phyloP scores from a whole-genome alignment of 2,888 invertebrate genomes.

The Luffia ferchaultella region DNA sequence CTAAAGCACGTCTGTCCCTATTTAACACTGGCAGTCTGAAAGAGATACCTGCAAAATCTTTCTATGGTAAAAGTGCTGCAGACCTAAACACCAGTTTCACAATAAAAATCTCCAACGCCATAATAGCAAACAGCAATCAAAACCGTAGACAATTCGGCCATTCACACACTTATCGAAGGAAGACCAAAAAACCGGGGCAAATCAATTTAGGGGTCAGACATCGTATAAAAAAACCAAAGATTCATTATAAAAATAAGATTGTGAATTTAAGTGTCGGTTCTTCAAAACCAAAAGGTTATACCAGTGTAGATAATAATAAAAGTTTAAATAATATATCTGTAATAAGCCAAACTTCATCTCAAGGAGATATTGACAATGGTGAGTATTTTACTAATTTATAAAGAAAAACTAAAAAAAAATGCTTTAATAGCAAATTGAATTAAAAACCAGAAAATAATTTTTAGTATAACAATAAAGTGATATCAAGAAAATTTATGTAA shows the following conservation, averaged over 20 bases:
- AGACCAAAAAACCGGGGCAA: conserved; percentile 55
- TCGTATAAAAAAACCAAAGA: conserved; percentile 69
- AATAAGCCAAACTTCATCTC: conserved; percentile 38
- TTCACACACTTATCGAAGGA: conserved; percentile 29
- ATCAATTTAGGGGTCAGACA: conserved; percentile 74
- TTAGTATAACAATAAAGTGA: too few species aligned
- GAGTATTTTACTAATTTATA: conserved; percentile 18
- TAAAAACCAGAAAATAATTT: too few species aligned
- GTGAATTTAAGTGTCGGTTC: conserved; percentile 18
- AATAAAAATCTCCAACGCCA: conserved; percentile 36
- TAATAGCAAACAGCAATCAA: conserved; percentile 29
- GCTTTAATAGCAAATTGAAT: too few species aligned
- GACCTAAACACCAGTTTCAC: conserved; percentile 37
- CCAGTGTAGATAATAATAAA: conserved; percentile 8
- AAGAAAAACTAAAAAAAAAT: too few species aligned
- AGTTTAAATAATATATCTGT: conserved; percentile 25
- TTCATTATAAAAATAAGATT: conserved; percentile 32
- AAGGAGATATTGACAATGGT: conserved; percentile 38
- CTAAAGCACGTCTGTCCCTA: conserved; percentile 50
- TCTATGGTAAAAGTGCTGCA: conserved; percentile 60
- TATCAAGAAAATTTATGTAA: too few species aligned
- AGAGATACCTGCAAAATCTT: conserved; percentile 61
- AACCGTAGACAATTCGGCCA: conserved; percentile 29
- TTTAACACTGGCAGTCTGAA: conserved; percentile 50
- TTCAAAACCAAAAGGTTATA: conserved; percentile 15